Evolutionary conservation across 2,888 invertebrate species (phyloP).

Genomic region (Acholoe squamosa): DNA sequence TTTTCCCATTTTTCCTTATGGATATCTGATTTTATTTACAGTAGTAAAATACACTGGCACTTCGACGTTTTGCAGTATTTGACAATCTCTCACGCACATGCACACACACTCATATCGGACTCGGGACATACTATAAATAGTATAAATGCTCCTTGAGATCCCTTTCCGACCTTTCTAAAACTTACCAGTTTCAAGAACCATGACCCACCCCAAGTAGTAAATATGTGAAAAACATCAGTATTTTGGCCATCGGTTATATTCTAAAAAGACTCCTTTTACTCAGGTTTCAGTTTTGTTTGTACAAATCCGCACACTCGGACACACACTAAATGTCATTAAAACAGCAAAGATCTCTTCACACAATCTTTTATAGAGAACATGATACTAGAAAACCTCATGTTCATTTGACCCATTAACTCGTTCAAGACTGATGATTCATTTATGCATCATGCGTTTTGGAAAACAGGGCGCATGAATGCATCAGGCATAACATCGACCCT

Average conservation of each 20-base stretch:
- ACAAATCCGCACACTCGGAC: no score
- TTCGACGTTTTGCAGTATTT: background rate
- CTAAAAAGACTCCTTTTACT: no score
- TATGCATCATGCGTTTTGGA: no score
- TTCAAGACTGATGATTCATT: no score
- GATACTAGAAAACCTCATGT: no score
- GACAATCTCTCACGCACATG: background rate
- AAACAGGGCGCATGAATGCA: no score
- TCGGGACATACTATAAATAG: conserved; percentile 19
- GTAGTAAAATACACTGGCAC: background rate
- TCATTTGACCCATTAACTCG: no score
- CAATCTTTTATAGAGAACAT: no score
- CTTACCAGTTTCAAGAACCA: background rate
- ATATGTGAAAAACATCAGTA: background rate
- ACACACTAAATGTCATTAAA: no score
- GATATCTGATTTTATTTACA: background rate
- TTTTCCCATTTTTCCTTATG: background rate
- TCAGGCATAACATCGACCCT: no score
- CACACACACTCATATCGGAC: background rate
- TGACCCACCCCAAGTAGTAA: background rate
- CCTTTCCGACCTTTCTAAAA: background rate
- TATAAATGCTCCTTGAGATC: conserved; percentile 18
- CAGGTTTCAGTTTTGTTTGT: no score
- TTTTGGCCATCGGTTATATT: background rate
- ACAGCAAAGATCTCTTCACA: no score